Conservation (phyloP, 1,140 invertebrate species). For the Dolichoris vasculosae region DNA sequence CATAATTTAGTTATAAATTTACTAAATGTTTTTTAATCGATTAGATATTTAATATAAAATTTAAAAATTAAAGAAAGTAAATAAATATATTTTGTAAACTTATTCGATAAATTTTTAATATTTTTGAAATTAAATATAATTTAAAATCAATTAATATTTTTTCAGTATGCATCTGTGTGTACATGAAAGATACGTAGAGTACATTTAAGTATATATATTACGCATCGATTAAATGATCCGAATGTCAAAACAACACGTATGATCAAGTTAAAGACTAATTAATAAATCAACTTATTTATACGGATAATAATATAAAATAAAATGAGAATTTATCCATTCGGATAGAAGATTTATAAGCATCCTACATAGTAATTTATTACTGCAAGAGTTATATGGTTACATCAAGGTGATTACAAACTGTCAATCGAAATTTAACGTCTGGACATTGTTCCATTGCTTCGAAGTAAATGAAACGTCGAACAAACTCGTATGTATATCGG, state of each 20-base stretch:
- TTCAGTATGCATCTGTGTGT: too few species aligned
- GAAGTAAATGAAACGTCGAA: neutral
- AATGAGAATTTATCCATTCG: neutral
- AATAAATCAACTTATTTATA: neutral
- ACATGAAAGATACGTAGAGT: too few species aligned
- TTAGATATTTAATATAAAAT: too few species aligned
- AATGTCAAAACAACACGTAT: neutral
- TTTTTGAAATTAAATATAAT: too few species aligned
- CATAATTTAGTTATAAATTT: too few species aligned
- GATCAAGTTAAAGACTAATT: neutral
- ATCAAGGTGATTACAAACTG: neutral
- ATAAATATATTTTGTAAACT: too few species aligned
- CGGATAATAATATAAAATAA: neutral
- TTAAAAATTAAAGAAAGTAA: too few species aligned
- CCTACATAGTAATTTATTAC: neutral
- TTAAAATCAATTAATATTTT: too few species aligned
- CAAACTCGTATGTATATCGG: neutral
- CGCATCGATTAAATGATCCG: neutral
- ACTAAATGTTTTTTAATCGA: too few species aligned
- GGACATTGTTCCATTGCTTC: neutral
- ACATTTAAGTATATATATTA: neutral
- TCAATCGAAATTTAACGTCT: conserved; percentile 10
- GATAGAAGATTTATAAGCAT: neutral
- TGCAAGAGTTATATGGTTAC: neutral
- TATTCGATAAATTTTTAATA: too few species aligned